These are phyloP conservation scores for Mohoua ochrocephala DNA, from an alignment of 2,113 vertebrate species.

Conservation along the genomic window DNA sequence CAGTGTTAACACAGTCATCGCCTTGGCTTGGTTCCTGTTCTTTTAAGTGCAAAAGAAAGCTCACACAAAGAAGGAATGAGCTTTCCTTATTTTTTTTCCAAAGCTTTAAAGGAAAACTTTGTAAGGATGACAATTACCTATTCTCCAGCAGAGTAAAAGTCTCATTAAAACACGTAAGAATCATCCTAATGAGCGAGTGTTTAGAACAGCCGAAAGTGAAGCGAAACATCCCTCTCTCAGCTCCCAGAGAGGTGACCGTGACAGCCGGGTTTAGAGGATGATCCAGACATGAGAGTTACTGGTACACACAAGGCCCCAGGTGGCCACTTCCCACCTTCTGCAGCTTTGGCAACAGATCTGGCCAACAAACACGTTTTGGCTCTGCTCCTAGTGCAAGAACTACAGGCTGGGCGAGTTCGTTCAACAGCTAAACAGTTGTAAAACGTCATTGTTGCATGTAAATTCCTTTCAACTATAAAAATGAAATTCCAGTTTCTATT, in stretches of 20 bases:
- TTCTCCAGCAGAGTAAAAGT: slow-evolving; percentile 30
- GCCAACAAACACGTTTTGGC: slow-evolving; percentile 51
- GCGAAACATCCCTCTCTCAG: neutral
- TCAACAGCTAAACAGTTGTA: slow-evolving; percentile 77
- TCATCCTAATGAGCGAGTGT: slow-evolving; percentile 3
- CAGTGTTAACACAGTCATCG: neutral
- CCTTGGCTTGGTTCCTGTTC: neutral
- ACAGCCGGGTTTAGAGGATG: neutral
- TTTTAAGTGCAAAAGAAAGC: slow-evolving; percentile 9
- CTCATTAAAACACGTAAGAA: neutral
- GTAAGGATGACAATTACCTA: slow-evolving; percentile 29
- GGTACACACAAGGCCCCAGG: slow-evolving; percentile 32
- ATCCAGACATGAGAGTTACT: slow-evolving; percentile 57
- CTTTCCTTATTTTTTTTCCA: neutral
- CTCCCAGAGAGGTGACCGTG: neutral
- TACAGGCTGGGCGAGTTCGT: slow-evolving; percentile 67
- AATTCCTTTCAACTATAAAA: slow-evolving; percentile 74
- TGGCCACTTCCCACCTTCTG: slow-evolving; percentile 46
- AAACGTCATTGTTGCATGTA: slow-evolving; percentile 82
- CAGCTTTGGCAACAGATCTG: slow-evolving; percentile 54
- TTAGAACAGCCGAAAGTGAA: neutral
- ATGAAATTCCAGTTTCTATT: slow-evolving; percentile 77
- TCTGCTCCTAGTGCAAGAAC: slow-evolving; percentile 69
- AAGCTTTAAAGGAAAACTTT: slow-evolving; percentile 36
- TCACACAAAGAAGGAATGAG: neutral